Percentiles rank a stretch among this genome's conserved stretches.
phyloP scores from a whole-genome alignment of 2,113 vertebrate species.

The Struthidea cinerea region DNA sequence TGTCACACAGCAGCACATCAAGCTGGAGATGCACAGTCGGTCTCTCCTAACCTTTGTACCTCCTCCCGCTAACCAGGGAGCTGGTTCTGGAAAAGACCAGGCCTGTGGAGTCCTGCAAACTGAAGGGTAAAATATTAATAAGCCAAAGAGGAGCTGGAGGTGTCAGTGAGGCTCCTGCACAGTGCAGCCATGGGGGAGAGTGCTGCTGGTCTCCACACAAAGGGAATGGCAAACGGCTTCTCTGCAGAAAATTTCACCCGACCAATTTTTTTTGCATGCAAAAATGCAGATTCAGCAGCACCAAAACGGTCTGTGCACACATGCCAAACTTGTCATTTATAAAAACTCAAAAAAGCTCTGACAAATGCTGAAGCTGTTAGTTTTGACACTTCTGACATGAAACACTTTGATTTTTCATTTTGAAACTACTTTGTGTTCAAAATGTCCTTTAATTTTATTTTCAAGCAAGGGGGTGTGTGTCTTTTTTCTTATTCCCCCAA shows the following conservation, averaged over 20 bases:
- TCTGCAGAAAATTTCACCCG: not conserved
- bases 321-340: conserved; percentile 66
- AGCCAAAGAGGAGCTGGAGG: not conserved
- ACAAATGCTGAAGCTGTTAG: conserved; percentile 70
- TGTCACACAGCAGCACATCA: not conserved
- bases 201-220: not conserved
- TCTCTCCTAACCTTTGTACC: conserved; percentile 21
- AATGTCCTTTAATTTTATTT: conserved; percentile 70
- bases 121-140: not conserved
- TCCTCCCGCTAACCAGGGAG: not conserved
- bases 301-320: conserved; percentile 55
- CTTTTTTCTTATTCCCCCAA: not conserved
- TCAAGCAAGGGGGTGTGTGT: conserved; percentile 41
- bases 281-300: conserved; percentile 65
- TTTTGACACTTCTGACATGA: conserved; percentile 70
- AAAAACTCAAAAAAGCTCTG: conserved; percentile 68
- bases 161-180: not conserved
- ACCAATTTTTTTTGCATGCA: not conserved
- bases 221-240: not conserved
- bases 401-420: conserved; percentile 68
- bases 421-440: conserved; percentile 68
- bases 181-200: fast-evolving
- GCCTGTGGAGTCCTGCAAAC: not conserved
- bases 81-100: not conserved
- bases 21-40: not conserved